Percentiles rank a stretch among this genome's conserved stretches.
Evolutionary conservation across 2,113 vertebrate species (phyloP).

Genomic region (Orcinus orca): DNA sequence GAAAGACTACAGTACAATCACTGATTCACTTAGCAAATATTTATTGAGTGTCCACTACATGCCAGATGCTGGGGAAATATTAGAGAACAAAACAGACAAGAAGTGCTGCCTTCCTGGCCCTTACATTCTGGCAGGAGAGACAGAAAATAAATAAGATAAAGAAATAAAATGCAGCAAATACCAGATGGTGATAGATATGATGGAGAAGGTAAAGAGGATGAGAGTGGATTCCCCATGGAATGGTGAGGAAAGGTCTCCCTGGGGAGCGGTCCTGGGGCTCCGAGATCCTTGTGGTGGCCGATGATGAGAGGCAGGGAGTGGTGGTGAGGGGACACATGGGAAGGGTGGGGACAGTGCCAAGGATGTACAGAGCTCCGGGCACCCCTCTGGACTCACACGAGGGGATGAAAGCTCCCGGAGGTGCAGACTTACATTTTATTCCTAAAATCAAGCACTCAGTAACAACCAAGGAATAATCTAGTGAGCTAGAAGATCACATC

Average conservation of each 20-base stretch:
- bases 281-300: neutral
- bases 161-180: neutral
- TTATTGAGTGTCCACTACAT: neutral
- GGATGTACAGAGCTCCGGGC: rapidly evolving
- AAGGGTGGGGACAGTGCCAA: neutral
- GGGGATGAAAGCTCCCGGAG: neutral
- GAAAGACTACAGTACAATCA: neutral
- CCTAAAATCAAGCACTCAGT: slow-evolving; percentile 24
- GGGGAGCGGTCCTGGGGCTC: neutral
- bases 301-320: neutral
- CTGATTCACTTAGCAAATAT: neutral
- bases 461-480: neutral
- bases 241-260: neutral
- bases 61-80: neutral
- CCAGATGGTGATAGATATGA: rapidly evolving
- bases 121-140: neutral
- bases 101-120: neutral
- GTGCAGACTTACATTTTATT: neutral
- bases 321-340: neutral
- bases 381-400: neutral
- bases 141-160: neutral
- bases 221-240: neutral
- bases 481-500: neutral
- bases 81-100: neutral
- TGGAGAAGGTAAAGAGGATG: neutral